phyloP scores from a whole-genome alignment of 2,888 invertebrate genomes.

The Euclidia mi region DNA sequence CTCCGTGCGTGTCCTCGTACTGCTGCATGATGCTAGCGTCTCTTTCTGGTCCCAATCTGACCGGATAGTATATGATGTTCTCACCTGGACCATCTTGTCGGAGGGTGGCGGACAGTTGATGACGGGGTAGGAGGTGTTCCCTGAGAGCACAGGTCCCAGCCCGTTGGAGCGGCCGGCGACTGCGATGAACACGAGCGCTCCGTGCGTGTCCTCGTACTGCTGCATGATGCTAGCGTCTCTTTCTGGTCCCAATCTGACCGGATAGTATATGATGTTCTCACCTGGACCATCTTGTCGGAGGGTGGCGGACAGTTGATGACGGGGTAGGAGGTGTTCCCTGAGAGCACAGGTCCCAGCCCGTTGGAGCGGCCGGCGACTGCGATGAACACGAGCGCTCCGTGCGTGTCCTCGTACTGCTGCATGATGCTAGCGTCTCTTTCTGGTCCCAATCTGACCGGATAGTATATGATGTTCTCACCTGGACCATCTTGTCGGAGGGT shows the following conservation, averaged over 20 bases:
- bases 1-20: conserved; percentile 91
- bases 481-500: conserved; percentile 89
- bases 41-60: no score
- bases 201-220: conserved; percentile 91
- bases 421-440: conserved; percentile 89
- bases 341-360: conserved; percentile 98
- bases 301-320: conserved; percentile 99
- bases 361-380: conserved; percentile 99
- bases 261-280: no score
- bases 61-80: no score
- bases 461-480: no score
- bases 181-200: conserved; percentile 97
- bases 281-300: conserved; percentile 87
- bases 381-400: conserved; percentile 95
- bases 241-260: no score
- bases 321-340: conserved; percentile 97
- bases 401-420: conserved; percentile 91
- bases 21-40: conserved; percentile 84
- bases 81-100: conserved; percentile 87
- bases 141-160: conserved; percentile 98
- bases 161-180: conserved; percentile 99
- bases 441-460: no score
- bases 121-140: conserved; percentile 97
- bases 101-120: conserved; percentile 99
- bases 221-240: conserved; percentile 88